Percentiles rank a stretch among this genome's conserved stretches.
Evolutionary conservation across 2,113 vertebrate species (phyloP).

Genomic region (Plotosus lineatus): DNA sequence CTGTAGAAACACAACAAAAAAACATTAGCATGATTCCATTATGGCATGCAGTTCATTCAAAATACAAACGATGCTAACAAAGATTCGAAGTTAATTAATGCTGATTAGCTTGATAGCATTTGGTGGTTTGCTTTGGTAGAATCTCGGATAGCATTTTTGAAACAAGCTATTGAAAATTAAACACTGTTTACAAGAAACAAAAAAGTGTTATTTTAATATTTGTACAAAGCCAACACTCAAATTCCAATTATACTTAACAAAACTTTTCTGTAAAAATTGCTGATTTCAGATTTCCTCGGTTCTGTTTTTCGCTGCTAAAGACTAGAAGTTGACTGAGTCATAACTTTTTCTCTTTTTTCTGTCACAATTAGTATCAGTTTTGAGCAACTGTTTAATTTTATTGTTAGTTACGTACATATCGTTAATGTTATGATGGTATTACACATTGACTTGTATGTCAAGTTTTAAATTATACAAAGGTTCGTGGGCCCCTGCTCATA

Average conservation of each 20-base stretch:
- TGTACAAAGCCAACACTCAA: neutral
- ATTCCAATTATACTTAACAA: neutral
- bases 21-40: neutral
- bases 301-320: neutral
- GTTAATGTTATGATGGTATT: neutral
- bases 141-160: neutral
- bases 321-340: neutral
- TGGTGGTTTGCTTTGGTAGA: too few relatives aligned
- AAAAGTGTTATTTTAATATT: neutral
- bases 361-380: neutral
- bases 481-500: neutral
- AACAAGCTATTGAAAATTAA: neutral
- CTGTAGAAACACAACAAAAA: slow-evolving; percentile 60
- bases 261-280: neutral
- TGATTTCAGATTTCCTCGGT: neutral
- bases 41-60: neutral
- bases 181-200: neutral
- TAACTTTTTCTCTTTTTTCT: neutral
- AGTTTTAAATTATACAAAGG: neutral
- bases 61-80: neutral
- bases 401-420: too few relatives aligned
- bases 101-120: neutral
- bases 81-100: neutral
- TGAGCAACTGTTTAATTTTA: neutral
- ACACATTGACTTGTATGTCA: too few relatives aligned